Evolutionary conservation across 2,113 vertebrate genomes (phyloP).

Genomic region (Bufo gargarizans): DNA sequence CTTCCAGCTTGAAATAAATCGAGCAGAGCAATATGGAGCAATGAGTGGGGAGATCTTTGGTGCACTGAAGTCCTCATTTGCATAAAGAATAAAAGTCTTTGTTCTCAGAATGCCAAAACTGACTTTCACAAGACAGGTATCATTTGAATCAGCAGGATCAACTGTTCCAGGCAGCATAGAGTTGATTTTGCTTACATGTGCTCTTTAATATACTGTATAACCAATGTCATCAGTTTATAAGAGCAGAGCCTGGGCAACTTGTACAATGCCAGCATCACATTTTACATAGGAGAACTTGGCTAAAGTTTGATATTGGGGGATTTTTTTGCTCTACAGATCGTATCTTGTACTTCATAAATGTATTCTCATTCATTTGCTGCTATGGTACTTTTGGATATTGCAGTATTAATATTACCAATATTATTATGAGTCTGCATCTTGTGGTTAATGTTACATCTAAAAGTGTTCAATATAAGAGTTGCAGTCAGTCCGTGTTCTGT

Average conservation of each 20-base stretch:
- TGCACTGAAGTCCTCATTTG: too few species aligned
- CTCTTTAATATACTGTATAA: too few species aligned
- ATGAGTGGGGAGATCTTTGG: too few species aligned
- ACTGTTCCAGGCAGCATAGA: too few species aligned
- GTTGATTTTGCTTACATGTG: too few species aligned
- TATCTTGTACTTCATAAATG: constrained; percentile 21
- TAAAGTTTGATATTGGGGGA: neutral
- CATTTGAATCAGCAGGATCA: too few species aligned
- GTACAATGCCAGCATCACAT: neutral
- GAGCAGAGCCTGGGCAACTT: neutral
- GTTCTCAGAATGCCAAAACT: too few species aligned
- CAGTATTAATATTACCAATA: constrained; percentile 11
- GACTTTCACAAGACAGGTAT: too few species aligned
- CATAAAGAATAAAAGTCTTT: too few species aligned
- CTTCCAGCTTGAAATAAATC: too few species aligned
- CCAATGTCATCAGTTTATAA: neutral
- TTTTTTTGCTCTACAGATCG: neutral
- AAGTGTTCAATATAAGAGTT: neutral
- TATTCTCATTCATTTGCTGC: constrained; percentile 6
- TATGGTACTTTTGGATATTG: neutral
- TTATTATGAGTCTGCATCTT: constrained; percentile 1
- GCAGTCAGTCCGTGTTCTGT: neutral
- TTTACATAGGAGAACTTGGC: neutral
- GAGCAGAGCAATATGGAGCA: too few species aligned
- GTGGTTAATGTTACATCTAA: neutral